These are phyloP conservation scores for Eretmochelys imbricata DNA, from an alignment of 2,113 vertebrate species.

Conservation along the genomic window DNA sequence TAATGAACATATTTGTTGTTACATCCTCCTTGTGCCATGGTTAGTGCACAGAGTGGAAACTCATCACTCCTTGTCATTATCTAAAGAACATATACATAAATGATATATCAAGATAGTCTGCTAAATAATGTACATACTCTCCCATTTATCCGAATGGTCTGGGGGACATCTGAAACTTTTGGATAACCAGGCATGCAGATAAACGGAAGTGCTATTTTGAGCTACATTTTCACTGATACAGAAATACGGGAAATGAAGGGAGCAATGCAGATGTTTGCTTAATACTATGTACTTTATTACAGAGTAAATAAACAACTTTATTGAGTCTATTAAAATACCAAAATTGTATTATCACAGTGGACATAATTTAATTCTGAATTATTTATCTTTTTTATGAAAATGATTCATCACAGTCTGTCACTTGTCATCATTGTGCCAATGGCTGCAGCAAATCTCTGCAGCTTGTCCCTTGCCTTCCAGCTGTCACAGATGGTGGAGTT, in stretches of 20 bases:
- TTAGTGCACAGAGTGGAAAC: not conserved
- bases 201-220: not conserved
- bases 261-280: not conserved
- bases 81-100: slow-evolving; percentile 2
- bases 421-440: not conserved
- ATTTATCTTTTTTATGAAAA: no score
- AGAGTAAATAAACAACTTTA: not conserved
- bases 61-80: not conserved
- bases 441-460: not conserved
- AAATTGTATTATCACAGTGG: not conserved
- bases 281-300: not conserved
- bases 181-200: not conserved
- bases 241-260: not conserved
- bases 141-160: not conserved
- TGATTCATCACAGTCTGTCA: not conserved
- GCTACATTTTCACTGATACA: not conserved
- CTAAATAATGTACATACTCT: not conserved
- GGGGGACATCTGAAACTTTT: not conserved
- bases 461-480: not conserved
- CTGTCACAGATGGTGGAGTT: not conserved
- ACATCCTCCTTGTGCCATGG: not conserved
- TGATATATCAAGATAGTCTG: slow-evolving; percentile 52
- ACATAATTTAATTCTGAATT: not conserved
- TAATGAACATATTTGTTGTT: not conserved
- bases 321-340: not conserved